These are phyloP conservation scores for Desmophyllum pertusum DNA, from an alignment of 92 coral and sea anemone species.

Conservation along the genomic window DNA sequence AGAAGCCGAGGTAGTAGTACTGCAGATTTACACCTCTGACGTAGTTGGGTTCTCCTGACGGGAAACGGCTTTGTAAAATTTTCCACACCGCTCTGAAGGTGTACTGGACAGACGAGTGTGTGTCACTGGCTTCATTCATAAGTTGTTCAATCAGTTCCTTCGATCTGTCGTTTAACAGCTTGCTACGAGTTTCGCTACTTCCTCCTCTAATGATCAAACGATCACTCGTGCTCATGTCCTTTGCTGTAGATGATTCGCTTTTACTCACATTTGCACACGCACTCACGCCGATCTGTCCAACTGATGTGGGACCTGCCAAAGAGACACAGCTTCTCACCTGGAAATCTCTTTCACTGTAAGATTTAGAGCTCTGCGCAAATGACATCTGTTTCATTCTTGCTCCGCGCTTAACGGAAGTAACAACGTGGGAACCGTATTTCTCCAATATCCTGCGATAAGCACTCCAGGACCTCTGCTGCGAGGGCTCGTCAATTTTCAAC, in stretches of 20 bases:
- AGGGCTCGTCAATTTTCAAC: slow-evolving; percentile 9
- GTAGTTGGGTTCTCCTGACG: neutral
- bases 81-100: slow-evolving; percentile 45
- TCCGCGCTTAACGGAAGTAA: slow-evolving; percentile 7
- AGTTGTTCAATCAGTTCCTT: slow-evolving; percentile 32
- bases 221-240: slow-evolving; percentile 20
- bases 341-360: slow-evolving; percentile 16
- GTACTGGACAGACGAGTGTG: slow-evolving; percentile 14
- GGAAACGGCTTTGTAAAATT: slow-evolving; percentile 20
- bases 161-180: slow-evolving; percentile 34
- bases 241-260: neutral
- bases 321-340: slow-evolving; percentile 40
- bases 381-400: slow-evolving; percentile 27
- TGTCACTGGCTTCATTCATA: slow-evolving; percentile 18
- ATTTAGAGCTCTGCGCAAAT: slow-evolving; percentile 13
- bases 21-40: neutral
- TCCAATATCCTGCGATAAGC: neutral
- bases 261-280: slow-evolving; percentile 25
- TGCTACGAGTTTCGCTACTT: slow-evolving; percentile 24
- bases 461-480: slow-evolving; percentile 23
- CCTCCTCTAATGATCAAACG: slow-evolving; percentile 31
- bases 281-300: neutral
- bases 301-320: slow-evolving; percentile 6
- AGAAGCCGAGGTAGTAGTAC: neutral
- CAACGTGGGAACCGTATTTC: slow-evolving; percentile 38